Evolutionary conservation across 2,797 vertebrate species (phyloP).

Genomic region (Acanthornis magna): DNA sequence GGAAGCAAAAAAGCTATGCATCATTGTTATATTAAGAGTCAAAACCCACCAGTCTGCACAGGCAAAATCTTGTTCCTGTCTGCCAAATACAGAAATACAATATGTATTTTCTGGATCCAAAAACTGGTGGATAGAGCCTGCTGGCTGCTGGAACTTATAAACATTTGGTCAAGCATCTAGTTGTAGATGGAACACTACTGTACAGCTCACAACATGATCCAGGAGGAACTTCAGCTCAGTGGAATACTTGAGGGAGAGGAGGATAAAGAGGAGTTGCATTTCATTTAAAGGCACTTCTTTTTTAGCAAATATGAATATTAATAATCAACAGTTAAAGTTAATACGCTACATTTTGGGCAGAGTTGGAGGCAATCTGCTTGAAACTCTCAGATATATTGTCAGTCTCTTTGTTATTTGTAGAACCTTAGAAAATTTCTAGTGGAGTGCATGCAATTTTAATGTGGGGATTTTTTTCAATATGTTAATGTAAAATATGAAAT

Average conservation of each 20-base stretch:
- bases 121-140: background rate
- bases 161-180: background rate
- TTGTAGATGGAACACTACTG: background rate
- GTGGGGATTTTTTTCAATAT: background rate
- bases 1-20: background rate
- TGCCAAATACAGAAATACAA: background rate
- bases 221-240: background rate
- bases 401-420: background rate
- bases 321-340: background rate
- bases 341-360: background rate
- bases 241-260: background rate
- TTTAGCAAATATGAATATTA: background rate
- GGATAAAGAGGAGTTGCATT: background rate
- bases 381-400: background rate
- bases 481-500: background rate
- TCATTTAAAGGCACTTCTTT: background rate
- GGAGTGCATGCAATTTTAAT: background rate
- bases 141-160: background rate
- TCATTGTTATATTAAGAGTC: background rate
- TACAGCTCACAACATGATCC: background rate
- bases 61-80: background rate
- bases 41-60: background rate
- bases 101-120: background rate
- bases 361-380: background rate
- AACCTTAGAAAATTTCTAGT: background rate